phyloP scores from a whole-genome alignment of 2,113 vertebrate species.

The Mellivora capensis region DNA sequence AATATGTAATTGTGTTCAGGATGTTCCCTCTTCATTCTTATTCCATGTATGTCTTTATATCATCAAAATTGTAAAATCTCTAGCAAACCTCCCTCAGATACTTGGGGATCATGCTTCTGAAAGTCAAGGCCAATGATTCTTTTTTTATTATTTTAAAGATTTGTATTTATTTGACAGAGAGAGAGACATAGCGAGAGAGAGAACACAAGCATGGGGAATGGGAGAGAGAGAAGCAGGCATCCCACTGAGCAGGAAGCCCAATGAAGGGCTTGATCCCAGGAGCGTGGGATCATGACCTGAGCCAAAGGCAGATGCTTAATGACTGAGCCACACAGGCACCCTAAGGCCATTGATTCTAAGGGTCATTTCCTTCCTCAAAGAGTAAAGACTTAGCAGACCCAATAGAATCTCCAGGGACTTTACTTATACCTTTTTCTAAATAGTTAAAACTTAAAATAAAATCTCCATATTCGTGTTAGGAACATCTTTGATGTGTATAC shows the following conservation, averaged over 20 bases:
- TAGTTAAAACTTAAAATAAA: conserved; percentile 8
- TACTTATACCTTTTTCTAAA: not conserved
- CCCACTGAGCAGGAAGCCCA: too few species aligned
- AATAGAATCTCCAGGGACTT: not conserved
- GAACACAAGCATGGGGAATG: too few species aligned
- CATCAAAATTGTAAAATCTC: not conserved
- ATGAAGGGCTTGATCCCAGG: too few species aligned
- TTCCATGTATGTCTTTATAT: not conserved
- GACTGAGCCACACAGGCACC: too few species aligned
- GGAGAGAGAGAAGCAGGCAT: too few species aligned
- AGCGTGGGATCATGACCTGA: too few species aligned
- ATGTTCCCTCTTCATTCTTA: not conserved
- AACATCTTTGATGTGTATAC: not conserved
- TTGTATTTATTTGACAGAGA: too few species aligned
- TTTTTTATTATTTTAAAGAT: too few species aligned
- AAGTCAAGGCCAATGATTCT: not conserved
- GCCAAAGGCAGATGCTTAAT: too few species aligned
- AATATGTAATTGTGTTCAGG: not conserved
- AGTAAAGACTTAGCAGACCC: not conserved
- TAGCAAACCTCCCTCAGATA: not conserved
- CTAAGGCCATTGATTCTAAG: not conserved
- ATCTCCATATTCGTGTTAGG: not conserved
- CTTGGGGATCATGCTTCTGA: not conserved
- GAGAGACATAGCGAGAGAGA: too few species aligned
- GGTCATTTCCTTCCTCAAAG: not conserved